phyloP scores from a whole-genome alignment of 2,888 invertebrate genomes.

The Apamea monoglypha region DNA sequence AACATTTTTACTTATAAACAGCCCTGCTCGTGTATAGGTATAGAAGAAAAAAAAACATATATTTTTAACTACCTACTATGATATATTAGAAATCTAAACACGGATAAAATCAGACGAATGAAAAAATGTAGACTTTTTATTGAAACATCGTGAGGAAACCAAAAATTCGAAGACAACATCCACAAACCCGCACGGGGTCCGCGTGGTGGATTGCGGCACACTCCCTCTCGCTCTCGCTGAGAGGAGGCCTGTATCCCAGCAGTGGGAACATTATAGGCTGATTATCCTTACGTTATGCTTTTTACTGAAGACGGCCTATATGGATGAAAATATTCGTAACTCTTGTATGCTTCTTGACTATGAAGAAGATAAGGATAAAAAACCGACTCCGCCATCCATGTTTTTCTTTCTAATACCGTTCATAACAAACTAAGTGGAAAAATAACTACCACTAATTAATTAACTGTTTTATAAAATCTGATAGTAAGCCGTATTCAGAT shows the following conservation, averaged over 20 bases:
- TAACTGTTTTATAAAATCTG: background rate
- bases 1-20: background rate
- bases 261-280: too few relatives aligned
- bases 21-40: too few relatives aligned
- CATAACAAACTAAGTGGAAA: background rate
- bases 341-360: background rate
- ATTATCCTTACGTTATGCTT: too few relatives aligned
- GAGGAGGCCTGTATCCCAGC: too few relatives aligned
- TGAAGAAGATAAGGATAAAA: background rate
- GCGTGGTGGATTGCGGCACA: too few relatives aligned
- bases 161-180: too few relatives aligned
- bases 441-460: background rate
- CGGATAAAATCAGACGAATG: background rate
- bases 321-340: conserved; percentile 15
- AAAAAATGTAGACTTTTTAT: background rate
- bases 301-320: background rate
- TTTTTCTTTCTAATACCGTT: background rate
- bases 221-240: too few relatives aligned
- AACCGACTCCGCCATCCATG: background rate
- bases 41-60: background rate
- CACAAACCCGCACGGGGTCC: too few relatives aligned
- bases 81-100: background rate
- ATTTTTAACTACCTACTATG: background rate
- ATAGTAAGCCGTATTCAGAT: conserved; percentile 18
- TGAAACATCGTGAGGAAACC: too few relatives aligned